Conservation (phyloP, 1,140 invertebrate genomes). For the Homalodisca vitripennis region DNA sequence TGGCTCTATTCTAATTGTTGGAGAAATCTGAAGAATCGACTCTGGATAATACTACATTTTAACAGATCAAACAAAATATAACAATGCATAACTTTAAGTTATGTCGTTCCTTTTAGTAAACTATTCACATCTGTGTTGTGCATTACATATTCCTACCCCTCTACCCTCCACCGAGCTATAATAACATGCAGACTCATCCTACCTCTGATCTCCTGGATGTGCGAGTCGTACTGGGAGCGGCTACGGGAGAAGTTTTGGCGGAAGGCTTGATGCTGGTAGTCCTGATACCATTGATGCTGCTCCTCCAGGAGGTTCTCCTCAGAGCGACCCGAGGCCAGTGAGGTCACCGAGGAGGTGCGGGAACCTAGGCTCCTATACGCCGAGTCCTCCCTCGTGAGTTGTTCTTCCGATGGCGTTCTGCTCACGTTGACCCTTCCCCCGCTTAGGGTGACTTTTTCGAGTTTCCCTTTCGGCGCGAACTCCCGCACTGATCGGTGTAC, state of each 20-base stretch:
- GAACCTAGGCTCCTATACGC: slow-evolving; percentile 53
- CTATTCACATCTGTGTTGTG: too few relatives aligned
- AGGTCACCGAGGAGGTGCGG: slow-evolving; percentile 53
- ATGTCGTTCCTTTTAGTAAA: too few relatives aligned
- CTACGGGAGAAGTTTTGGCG: slow-evolving; percentile 65
- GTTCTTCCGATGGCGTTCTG: slow-evolving; percentile 57
- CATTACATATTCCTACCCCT: too few relatives aligned
- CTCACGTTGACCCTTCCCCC: slow-evolving; percentile 45
- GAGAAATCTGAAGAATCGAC: too few relatives aligned
- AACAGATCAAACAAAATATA: too few relatives aligned
- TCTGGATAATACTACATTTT: too few relatives aligned
- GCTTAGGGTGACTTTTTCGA: slow-evolving; percentile 2
- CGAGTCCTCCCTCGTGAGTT: slow-evolving; percentile 44
- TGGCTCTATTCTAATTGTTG: too few relatives aligned
- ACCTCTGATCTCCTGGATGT: slow-evolving; percentile 85
- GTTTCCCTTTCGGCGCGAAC: slow-evolving; percentile 38
- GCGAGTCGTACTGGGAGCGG: slow-evolving; percentile 80
- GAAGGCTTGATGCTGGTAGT: slow-evolving; percentile 55
- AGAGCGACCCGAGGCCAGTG: slow-evolving; percentile 55
- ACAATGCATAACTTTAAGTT: too few relatives aligned
- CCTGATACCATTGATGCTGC: slow-evolving; percentile 57
- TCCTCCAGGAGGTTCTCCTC: slow-evolving; percentile 53
- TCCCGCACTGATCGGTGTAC: slow-evolving; percentile 57
- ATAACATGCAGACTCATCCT: slow-evolving; percentile 43
- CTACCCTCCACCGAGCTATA: too few relatives aligned